A percentile compares a stretch with the other conserved stretches of the same genome.
phyloP scores from a whole-genome alignment of 2,113 vertebrate genomes.

The Solenodon paradoxus region DNA sequence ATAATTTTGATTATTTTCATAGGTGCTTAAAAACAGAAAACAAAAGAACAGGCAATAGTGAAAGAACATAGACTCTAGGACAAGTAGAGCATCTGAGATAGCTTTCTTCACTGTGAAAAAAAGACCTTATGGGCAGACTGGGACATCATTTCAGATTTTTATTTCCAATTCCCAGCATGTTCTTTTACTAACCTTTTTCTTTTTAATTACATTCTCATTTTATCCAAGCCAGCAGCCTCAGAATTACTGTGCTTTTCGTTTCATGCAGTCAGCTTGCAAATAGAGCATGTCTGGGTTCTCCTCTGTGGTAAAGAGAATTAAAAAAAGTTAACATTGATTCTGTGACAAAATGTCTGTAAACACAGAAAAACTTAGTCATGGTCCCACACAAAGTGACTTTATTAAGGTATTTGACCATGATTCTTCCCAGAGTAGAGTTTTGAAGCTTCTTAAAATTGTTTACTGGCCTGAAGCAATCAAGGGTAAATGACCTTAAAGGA shows the following conservation, averaged over 20 bases:
- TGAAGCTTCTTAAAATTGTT: neutral
- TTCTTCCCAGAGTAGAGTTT: neutral
- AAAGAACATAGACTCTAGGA: neutral
- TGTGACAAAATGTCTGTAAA: neutral
- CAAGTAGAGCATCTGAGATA: neutral
- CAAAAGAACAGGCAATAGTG: neutral
- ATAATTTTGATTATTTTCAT: constrained; percentile 18
- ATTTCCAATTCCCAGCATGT: constrained; percentile 46
- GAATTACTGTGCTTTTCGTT: neutral
- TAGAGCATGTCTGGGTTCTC: constrained; percentile 46
- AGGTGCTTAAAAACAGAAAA: neutral
- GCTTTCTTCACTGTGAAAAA: neutral
- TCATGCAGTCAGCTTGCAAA: constrained; percentile 28
- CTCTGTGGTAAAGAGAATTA: constrained; percentile 4
- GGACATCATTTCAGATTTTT: constrained; percentile 38
- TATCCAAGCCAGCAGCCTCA: constrained; percentile 2
- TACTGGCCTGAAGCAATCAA: neutral
- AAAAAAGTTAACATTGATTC: constrained; percentile 22
- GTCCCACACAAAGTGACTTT: constrained; percentile 8
- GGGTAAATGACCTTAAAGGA: neutral
- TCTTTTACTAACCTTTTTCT: constrained; percentile 52
- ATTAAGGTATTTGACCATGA: constrained; percentile 25
- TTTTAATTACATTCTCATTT: constrained; percentile 30
- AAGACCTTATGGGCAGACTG: neutral
- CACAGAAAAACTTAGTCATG: constrained; percentile 14